Evolutionary conservation across 2,113 vertebrate species (phyloP).

Genomic region (Dromaius novaehollandiae): DNA sequence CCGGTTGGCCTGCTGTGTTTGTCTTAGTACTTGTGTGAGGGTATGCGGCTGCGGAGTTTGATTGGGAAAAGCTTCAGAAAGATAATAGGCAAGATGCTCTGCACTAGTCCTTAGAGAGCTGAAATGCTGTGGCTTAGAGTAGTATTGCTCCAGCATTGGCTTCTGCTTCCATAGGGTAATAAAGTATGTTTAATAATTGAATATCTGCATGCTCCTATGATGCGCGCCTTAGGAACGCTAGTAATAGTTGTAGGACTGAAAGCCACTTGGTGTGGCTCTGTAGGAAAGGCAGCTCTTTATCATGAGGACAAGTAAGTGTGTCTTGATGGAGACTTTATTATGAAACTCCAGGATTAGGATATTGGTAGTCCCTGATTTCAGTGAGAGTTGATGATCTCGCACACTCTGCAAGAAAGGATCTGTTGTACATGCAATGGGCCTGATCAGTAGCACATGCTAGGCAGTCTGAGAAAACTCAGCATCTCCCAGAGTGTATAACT

Average conservation of each 20-base stretch:
- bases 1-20: neutral
- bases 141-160: neutral
- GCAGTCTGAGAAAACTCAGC: neutral
- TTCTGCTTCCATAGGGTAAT: neutral
- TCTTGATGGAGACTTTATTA: neutral
- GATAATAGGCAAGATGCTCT: neutral
- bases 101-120: neutral
- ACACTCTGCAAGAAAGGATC: neutral
- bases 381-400: neutral
- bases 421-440: accelerated
- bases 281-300: neutral
- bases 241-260: neutral
- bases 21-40: neutral
- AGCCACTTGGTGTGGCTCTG: neutral
- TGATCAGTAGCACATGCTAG: neutral
- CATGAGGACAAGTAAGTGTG: neutral
- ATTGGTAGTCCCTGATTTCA: neutral
- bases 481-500: neutral
- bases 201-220: neutral
- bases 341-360: neutral
- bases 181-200: neutral
- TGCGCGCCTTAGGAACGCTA: neutral
- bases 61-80: neutral
- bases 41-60: neutral
- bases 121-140: neutral